These are phyloP conservation scores for Zele albiditarsus DNA, from an alignment of 2,888 invertebrate species.

Conservation along the genomic window DNA sequence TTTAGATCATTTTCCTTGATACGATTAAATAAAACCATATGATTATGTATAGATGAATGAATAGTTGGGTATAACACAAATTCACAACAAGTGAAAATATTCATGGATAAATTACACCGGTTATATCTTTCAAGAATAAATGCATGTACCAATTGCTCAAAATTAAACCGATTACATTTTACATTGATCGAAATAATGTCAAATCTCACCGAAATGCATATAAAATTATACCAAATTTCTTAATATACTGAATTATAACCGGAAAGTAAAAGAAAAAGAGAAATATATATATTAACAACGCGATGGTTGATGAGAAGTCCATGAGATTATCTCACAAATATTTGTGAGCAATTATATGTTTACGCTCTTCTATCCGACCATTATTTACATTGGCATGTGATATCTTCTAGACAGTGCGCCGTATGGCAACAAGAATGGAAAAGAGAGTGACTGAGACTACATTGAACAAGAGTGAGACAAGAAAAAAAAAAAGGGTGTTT, in stretches of 20 bases:
- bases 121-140: too few species aligned
- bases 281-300: constrained; percentile 36
- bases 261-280: not conserved
- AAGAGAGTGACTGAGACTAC: constrained; percentile 37
- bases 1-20: too few species aligned
- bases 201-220: too few species aligned
- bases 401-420: constrained; percentile 65
- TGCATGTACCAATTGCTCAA: too few species aligned
- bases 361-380: constrained; percentile 63
- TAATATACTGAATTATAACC: not conserved
- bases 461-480: not conserved
- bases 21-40: too few species aligned
- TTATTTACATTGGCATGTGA: constrained; percentile 64
- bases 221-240: too few species aligned
- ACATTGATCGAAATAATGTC: constrained; percentile 1
- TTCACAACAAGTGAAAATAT: too few species aligned
- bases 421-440: not conserved
- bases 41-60: too few species aligned
- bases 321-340: constrained; percentile 69
- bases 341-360: constrained; percentile 71
- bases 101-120: too few species aligned
- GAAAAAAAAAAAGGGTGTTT: constrained; percentile 28
- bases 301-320: constrained; percentile 43
- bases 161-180: too few species aligned
- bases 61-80: too few species aligned